These are phyloP conservation scores for Itoplectis maculator DNA, from an alignment of 2,888 invertebrate species.

Conservation along the genomic window DNA sequence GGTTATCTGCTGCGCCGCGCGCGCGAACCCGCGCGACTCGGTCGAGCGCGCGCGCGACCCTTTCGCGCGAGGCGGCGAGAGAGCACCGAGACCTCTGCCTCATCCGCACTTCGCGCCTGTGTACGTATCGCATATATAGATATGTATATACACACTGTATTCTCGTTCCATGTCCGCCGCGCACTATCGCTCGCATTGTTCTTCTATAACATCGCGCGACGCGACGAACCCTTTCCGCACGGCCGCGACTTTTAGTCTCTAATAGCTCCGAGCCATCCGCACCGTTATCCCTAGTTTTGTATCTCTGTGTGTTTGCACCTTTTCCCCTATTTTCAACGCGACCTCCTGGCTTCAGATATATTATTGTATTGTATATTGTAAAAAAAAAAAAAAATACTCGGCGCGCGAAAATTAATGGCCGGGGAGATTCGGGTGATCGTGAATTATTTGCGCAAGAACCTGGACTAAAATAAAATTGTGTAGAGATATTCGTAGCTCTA, in stretches of 20 bases:
- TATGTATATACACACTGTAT: no score
- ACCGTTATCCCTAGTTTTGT: neutral
- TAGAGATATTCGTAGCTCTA: no score
- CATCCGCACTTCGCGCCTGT: slow-evolving; percentile 32
- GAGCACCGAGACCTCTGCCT: slow-evolving; percentile 46
- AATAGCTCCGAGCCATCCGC: slow-evolving; percentile 40
- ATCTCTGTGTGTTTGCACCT: slow-evolving; percentile 1
- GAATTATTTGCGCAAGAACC: no score
- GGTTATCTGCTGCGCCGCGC: slow-evolving; percentile 63
- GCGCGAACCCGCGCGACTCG: slow-evolving; percentile 56
- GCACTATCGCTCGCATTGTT: slow-evolving; percentile 58
- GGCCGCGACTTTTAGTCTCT: slow-evolving; percentile 38
- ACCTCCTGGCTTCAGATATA: neutral
- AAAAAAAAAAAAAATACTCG: slow-evolving; percentile 1
- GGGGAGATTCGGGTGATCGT: neutral
- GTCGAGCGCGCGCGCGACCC: slow-evolving; percentile 58
- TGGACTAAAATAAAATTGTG: no score
- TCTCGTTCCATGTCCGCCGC: slow-evolving; percentile 1
- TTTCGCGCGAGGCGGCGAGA: slow-evolving; percentile 55
- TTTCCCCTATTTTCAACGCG: neutral
- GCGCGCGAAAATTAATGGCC: neutral
- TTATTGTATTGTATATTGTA: no score
- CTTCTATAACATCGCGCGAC: slow-evolving; percentile 36
- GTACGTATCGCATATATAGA: no score
- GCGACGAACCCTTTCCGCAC: slow-evolving; percentile 14